These are phyloP conservation scores for Craseonycteris thonglongyai DNA, from an alignment of 2,113 vertebrate species.

Conservation along the genomic window DNA sequence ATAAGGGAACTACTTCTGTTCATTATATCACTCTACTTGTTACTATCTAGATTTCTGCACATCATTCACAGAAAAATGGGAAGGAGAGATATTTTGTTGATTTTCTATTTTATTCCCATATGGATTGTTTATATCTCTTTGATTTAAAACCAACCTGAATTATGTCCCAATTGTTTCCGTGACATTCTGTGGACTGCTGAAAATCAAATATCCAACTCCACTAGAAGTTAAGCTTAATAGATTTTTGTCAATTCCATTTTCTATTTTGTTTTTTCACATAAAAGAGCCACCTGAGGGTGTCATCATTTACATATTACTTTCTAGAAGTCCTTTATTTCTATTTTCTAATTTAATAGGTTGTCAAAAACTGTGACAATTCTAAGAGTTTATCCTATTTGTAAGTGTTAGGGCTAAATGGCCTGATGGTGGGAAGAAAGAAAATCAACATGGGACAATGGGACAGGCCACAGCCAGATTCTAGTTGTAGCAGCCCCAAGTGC, in stretches of 20 bases:
- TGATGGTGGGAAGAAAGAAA: too few species aligned
- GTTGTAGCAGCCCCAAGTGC: too few species aligned
- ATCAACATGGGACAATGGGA: too few species aligned
- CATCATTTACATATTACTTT: not conserved
- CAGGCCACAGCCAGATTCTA: too few species aligned
- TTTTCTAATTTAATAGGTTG: conserved; percentile 23
- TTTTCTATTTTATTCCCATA: not conserved
- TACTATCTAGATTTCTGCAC: not conserved
- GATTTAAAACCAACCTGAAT: not conserved
- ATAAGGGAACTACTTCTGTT: not conserved
- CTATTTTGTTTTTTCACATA: conserved; percentile 4
- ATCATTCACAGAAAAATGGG: not conserved
- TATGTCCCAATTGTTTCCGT: not conserved
- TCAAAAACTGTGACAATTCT: not conserved
- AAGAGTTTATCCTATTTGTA: not conserved
- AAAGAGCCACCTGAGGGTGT: not conserved
- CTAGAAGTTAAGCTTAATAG: not conserved
- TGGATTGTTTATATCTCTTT: not conserved
- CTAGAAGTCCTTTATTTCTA: not conserved
- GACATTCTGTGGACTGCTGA: not conserved
- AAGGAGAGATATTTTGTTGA: not conserved
- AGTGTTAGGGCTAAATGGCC: too few species aligned
- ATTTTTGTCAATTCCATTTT: conserved; percentile 7
- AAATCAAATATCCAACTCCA: not conserved
- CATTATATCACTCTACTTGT: not conserved